Evolutionary conservation across 2,797 vertebrate genomes (phyloP), one percentile per base, ranked within the genome.

Genomic region (Danio tinwini): DNA sequence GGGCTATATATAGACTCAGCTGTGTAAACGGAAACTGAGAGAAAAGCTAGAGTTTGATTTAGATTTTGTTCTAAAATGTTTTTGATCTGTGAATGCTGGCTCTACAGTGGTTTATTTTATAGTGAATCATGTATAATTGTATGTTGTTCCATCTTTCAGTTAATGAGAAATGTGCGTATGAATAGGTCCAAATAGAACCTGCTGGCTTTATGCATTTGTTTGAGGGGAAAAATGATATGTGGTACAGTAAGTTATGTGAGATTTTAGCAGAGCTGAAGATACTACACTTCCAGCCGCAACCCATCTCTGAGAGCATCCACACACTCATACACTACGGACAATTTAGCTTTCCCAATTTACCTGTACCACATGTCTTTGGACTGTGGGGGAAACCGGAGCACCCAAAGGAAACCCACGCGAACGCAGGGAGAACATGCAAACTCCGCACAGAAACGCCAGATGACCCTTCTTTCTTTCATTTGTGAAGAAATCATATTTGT

Each of bases 1-100:
- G 55, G 16, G 47, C 71, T 76, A 39, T 68, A 12, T 70, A 69
- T 12, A 29, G 71, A 64, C 39, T 72, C 6, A 53, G 58, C 76
- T 80, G 71, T 62, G 37, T 37, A 45, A 50, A 37, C 7, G 8
- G 1, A 44, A 29, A 29, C 19, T 68, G 65, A 56, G 10, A 47
- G 19, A 67, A 65, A 13, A 19, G 3, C 11, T 44, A 4, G 5
- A 17, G 16, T n/a, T n/a, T n/a, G n/a, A n/a, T n/a, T 1, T 61
- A 39, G 29, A 61, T 7, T 19, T 45, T n/a, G 3, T n/a, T n/a
- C n/a, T n/a, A n/a, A 63, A 64, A 12, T 6, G 1, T 11, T 3
- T 64, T 19, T 65, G 17, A 7, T 29, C 6, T n/a, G n/a, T n/a
- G n/a, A n/a, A 21, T 47, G 4, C 19, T 65, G 12, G 47, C 44